Evolutionary conservation across 2,797 vertebrate genomes (phyloP).

Genomic region (Chiloscyllium punctatum): DNA sequence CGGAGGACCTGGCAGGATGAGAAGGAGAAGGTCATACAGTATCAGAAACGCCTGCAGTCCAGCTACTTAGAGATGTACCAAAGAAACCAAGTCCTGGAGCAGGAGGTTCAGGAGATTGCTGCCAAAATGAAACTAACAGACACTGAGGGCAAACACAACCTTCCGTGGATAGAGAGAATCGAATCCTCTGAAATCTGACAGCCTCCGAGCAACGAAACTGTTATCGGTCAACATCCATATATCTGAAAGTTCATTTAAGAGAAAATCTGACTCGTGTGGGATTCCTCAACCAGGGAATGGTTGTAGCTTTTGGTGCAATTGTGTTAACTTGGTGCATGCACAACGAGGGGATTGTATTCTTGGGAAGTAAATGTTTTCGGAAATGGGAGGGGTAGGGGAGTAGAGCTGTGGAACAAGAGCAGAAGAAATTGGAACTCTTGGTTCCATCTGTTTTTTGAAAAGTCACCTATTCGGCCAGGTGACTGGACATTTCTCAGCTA

Average conservation of each 20-base stretch:
- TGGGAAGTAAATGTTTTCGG: background rate
- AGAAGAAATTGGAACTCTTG: background rate
- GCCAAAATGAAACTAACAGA: conserved; percentile 44
- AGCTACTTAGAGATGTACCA: conserved; percentile 94
- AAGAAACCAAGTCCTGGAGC: conserved; percentile 78
- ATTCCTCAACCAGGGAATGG: background rate
- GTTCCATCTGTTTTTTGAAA: background rate
- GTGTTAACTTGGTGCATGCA: background rate
- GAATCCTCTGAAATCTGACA: conserved; percentile 94
- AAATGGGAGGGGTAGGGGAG: background rate
- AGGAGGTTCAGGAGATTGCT: conserved; percentile 64
- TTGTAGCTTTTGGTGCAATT: background rate
- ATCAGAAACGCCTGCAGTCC: conserved; percentile 94
- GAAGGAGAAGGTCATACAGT: conserved; percentile 94
- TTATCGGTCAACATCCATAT: background rate
- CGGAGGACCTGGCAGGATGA: conserved; percentile 87
- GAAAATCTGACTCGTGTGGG: background rate
- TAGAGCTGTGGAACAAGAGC: background rate
- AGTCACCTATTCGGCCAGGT: background rate
- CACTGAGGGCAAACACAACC: conserved; percentile 27
- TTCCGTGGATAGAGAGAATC: conserved; percentile 84
- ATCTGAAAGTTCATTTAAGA: background rate
- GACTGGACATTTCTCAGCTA: background rate
- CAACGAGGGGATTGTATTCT: background rate
- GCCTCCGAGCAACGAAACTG: conserved; percentile 39